phyloP scores from a whole-genome alignment of 2,797 vertebrate species.

The Anniella stebbinsi region DNA sequence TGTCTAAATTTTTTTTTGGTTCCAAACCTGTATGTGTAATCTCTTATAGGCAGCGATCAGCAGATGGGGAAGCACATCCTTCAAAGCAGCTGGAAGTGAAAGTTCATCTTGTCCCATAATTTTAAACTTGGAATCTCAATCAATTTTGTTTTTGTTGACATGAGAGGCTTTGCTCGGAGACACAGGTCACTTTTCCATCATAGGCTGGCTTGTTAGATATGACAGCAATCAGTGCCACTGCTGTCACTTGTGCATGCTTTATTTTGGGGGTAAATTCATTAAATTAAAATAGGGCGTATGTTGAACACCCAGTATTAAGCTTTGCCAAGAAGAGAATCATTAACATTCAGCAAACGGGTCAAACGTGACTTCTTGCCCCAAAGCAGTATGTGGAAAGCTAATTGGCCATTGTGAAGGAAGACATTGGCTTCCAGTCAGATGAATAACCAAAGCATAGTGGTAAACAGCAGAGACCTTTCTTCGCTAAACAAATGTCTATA shows the following conservation, averaged over 20 bases:
- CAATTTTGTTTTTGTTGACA: neutral
- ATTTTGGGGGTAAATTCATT: neutral
- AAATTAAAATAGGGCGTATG: neutral
- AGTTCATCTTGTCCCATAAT: neutral
- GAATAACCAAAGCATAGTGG: constrained; percentile 7
- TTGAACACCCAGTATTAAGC: neutral
- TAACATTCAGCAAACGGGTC: constrained; percentile 7
- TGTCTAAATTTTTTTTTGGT: neutral
- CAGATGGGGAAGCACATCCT: neutral
- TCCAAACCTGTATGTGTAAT: neutral
- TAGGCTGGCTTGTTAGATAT: neutral
- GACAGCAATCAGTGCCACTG: neutral
- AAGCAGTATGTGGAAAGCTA: constrained; percentile 15
- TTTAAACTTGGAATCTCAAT: neutral
- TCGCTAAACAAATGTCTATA: constrained; percentile 16
- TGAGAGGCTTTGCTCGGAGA: neutral
- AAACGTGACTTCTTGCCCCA: neutral
- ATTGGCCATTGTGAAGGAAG: constrained; percentile 5
- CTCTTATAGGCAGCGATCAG: neutral
- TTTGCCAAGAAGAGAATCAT: neutral
- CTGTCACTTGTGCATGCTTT: neutral
- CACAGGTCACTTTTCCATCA: neutral
- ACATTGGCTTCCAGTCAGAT: neutral
- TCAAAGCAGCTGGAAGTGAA: too few relatives aligned
- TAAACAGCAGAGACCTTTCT: neutral